Base-by-base conservation (phyloP, 2,113 vertebrate genomes). In the Typhlomys cinereus region DNA sequence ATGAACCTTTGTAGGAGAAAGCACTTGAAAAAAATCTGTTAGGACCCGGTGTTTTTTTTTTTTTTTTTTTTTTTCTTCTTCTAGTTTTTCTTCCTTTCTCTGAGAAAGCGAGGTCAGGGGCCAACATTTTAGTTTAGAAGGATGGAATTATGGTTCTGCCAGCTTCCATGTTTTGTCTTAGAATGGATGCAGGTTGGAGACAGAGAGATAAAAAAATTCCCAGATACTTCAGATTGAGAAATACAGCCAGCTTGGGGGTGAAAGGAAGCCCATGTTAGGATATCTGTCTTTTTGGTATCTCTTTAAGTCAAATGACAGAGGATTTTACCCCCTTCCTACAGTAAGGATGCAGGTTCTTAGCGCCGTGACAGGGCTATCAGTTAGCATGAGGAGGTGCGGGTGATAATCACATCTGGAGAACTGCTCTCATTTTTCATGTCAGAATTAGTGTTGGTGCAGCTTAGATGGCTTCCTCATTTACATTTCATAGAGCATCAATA, bases 391-490 rank as follows among this genome's bases (percentile, higher is more conserved):
- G 71, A 17, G 4, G 21, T 12, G 0, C 39, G 39, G n/a, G 46
- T 61, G 14, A 4, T 67, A 67, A 89, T 80, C 67, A 27, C 41
- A 48, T 92, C 41, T 69, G 62, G 74, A 80, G 52, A 74, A 66
- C 20, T 27, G 76, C 69, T 61, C 84, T 94, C 73, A 10, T 9
- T 94, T 94, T 94, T 97, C 95, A 44, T 48, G 46, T 86, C 41
- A 87, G 74, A 93, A 88, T 83, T 39, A 80, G 27, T 52, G 29
- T 81, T 89, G 79, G 27, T 10, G 74, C 71, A 61, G 95, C 76
- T 88, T 59, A 88, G 69, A 83, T 82, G 67, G 89, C 27, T 84
- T 81, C 44, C 90, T 89, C 81, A 31, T 11, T 29, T 67, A 92
- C 94, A 59, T 86, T 94, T 21, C 48, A 79, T 6, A 1, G 61